Base-by-base conservation (phyloP, 1,140 invertebrate species). In the Drosophila ambigua region DNA sequence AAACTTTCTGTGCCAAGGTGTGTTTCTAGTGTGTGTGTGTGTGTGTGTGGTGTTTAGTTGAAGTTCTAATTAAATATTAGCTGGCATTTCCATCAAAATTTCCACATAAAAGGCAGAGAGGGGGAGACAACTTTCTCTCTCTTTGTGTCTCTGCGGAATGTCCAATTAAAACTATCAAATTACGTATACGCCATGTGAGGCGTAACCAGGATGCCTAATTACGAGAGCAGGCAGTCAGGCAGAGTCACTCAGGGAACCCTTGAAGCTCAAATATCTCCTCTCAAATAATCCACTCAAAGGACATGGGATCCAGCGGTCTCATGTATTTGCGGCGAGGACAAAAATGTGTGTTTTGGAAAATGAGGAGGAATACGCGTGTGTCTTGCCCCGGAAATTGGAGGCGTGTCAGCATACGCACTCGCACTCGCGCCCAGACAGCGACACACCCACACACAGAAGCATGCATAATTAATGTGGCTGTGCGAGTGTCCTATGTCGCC, bases 131-230 rank as follows among this genome's bases (percentile, higher is more conserved):
- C 23, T 24, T 4, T 24, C 2, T 24, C 23, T 24, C 3, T 24
- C 23, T 44, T 20, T 44, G 39, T 23, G 15, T 28, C 24, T n/a
- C 11, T 7, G 28, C 23, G 52, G 65, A 67, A 85, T 88, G 79
- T 59, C 66, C 83, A 85, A 85, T 85, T 87, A 85, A 87, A 85
- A 87, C 83, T 87, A 85, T 85, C 79, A 85, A 78, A 87, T 85
- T 85, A 85, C 83, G 66, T 16, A 64, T 74, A 57, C 48, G 55
- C 48, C 46, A 28, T 48, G 64, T 72, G 67, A 64, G 71, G 71
- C 72, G 72, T 76, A 55, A 62, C 44, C 55, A 43, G 26, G 46
- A 31, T 39, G 71, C 51, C 81, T 84, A 84, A 84, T 84, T 84
- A 81, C 45, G 51, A 74, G 62, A 46, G 43, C 62, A 79, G 61